phyloP scores from a whole-genome alignment of 2,113 vertebrate genomes.

The Lates calcarifer region DNA sequence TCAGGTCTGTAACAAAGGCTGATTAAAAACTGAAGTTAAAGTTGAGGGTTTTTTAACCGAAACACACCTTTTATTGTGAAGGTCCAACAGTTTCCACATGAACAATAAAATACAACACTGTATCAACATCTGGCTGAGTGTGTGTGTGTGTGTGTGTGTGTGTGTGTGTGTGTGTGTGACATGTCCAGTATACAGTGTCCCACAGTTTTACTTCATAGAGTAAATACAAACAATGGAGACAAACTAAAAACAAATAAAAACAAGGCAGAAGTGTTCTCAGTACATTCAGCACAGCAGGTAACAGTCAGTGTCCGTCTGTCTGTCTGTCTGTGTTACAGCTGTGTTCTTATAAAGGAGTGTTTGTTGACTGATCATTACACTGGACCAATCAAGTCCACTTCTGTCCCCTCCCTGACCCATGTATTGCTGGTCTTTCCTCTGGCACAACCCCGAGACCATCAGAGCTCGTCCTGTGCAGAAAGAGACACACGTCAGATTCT shows the following conservation, averaged over 20 bases:
- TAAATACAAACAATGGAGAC: conserved; percentile 78
- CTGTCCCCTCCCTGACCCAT: conserved; percentile 24
- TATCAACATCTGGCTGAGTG: conserved; percentile 7
- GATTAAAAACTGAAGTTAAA: not conserved
- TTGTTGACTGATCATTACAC: not conserved
- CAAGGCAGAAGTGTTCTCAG: conserved; percentile 39
- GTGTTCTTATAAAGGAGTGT: conserved; percentile 37
- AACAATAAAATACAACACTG: conserved; percentile 56
- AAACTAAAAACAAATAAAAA: conserved; percentile 45
- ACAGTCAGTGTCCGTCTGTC: conserved; percentile 16
- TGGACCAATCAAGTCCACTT: conserved; percentile 37
- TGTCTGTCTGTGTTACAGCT: conserved; percentile 5
- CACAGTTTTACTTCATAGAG: conserved; percentile 80
- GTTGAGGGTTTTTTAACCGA: not conserved
- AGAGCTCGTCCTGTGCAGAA: conserved; percentile 74
- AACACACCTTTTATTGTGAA: conserved; percentile 60
- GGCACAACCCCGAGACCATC: conserved; percentile 7
- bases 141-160: conserved; percentile 16
- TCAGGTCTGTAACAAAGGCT: too few relatives aligned
- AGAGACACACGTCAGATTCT: not conserved
- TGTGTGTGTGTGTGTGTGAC: conserved; percentile 34
- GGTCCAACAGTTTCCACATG: conserved; percentile 32
- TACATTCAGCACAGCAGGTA: conserved; percentile 37
- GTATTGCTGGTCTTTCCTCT: not conserved
- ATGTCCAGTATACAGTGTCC: conserved; percentile 41